These are phyloP conservation scores for Platichthys flesus DNA, from an alignment of 2,113 vertebrate species.

Conservation along the genomic window DNA sequence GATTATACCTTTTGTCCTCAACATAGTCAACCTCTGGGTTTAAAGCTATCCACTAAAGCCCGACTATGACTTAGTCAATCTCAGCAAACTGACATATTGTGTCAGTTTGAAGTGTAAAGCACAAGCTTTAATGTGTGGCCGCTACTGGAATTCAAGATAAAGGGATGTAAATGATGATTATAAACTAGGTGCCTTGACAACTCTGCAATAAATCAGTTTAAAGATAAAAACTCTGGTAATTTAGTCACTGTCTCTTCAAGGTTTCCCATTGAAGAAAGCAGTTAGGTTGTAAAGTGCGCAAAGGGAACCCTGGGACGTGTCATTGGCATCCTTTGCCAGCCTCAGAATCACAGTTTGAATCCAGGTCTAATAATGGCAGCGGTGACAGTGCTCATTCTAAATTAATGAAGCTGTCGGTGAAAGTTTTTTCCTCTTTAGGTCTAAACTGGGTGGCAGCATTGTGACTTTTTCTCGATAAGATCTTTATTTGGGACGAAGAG, in stretches of 20 bases:
- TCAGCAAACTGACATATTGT: constrained; percentile 32
- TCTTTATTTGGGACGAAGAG: not conserved
- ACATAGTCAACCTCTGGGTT: constrained; percentile 23
- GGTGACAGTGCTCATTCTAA: constrained; percentile 54
- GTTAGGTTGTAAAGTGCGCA: not conserved
- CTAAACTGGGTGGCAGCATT: constrained; percentile 18
- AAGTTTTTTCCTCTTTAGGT: constrained; percentile 29
- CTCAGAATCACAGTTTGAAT: constrained; percentile 51
- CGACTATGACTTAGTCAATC: constrained; percentile 1
- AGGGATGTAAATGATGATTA: not conserved
- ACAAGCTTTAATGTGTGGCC: not conserved
- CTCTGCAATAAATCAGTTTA: not conserved
- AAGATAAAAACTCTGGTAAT: not conserved
- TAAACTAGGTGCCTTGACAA: not conserved
- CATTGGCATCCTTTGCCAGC: constrained; percentile 3
- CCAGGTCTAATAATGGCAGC: constrained; percentile 36
- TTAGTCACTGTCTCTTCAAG: not conserved
- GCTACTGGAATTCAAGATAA: not conserved
- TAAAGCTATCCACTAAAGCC: constrained; percentile 27
- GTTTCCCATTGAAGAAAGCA: constrained; percentile 3
- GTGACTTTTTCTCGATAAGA: not conserved
- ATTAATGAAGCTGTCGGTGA: constrained; percentile 31
- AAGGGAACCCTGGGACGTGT: constrained; percentile 25
- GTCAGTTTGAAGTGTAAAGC: constrained; percentile 12
- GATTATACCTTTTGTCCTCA: constrained; percentile 62